Evolutionary conservation across 1,140 invertebrate genomes (phyloP), one percentile per base, ranked within the genome.

Genomic region (Drosophila insularis): DNA sequence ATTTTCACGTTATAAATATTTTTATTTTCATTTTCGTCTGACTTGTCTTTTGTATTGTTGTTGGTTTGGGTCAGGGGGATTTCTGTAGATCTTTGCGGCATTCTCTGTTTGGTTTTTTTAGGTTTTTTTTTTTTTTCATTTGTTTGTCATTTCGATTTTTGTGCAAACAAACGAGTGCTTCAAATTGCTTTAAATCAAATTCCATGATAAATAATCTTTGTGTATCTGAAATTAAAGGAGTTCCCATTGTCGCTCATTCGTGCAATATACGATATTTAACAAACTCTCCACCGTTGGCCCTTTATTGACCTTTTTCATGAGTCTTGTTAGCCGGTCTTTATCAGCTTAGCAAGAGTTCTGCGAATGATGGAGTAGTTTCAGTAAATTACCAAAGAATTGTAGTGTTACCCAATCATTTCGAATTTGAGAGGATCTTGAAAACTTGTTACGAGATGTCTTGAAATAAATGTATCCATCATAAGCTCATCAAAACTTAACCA

Each of bases 1-100:
- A 82, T 89, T 89, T 87, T 76, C 80, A 89, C 84, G 82, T 84
- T 89, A 87, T 87, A 87, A 87, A 87, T 87, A 89, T 87, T 87
- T 87, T 84, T 80, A 84, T 89, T 87, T 87, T 87, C 67, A 78
- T 81, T 86, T 86, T 76, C 70, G 79, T 82, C 84, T 79, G 82
- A 63, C 69, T 65, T 59, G 63, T 64, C 50, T 46, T 76, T 66
- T 66, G 61, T 81, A 59, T 61, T 63, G 27, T 63, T 63, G 61
- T 56, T 62, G 14, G 43, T 35, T 58, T 1, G 23, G 13, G 19
- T 4, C 8, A 46, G 68, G 61, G 68, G 62, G 63, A 55, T 75
- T 80, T 65, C 68, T 56, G 50, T 65, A 78, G 65, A 66, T 68
- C 55, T 63, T 63, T 78, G 62, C 68, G 64, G 62, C 58, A 54